These are phyloP conservation scores for Conchocele bisecta DNA, from an alignment of 2,888 invertebrate species.

Conservation along the genomic window DNA sequence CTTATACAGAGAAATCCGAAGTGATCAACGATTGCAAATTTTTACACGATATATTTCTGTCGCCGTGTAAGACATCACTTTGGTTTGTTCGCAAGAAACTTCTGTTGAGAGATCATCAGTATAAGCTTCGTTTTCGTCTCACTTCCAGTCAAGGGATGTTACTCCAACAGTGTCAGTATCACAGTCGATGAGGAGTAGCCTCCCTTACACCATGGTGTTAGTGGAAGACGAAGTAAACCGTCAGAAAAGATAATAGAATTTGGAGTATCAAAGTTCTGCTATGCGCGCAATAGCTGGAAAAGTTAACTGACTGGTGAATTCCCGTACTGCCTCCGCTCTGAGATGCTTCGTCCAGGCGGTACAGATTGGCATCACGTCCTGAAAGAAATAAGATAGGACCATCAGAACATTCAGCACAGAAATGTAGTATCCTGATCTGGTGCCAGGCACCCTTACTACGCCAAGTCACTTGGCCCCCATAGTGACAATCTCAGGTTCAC, in stretches of 20 bases:
- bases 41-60: no score
- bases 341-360: slow-evolving; percentile 33
- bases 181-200: neutral
- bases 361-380: slow-evolving; percentile 48
- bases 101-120: no score
- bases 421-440: no score
- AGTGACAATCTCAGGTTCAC: no score
- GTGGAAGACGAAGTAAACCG: slow-evolving; percentile 35
- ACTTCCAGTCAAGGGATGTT: slow-evolving; percentile 4
- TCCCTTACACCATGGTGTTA: slow-evolving; percentile 31
- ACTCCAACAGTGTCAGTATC: slow-evolving; percentile 3
- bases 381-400: slow-evolving; percentile 20
- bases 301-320: slow-evolving; percentile 11
- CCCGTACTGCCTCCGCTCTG: neutral
- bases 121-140: no score
- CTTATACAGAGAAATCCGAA: no score
- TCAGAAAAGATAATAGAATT: slow-evolving; percentile 31
- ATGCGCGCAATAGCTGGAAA: slow-evolving; percentile 8
- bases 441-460: no score
- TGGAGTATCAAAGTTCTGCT: slow-evolving; percentile 30
- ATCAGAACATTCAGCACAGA: no score
- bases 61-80: no score
- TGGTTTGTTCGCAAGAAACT: no score
- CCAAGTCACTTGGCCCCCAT: no score
- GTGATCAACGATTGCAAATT: no score